Evolutionary conservation across 2,113 vertebrate genomes (phyloP).

Genomic region (Charadrius vociferus): DNA sequence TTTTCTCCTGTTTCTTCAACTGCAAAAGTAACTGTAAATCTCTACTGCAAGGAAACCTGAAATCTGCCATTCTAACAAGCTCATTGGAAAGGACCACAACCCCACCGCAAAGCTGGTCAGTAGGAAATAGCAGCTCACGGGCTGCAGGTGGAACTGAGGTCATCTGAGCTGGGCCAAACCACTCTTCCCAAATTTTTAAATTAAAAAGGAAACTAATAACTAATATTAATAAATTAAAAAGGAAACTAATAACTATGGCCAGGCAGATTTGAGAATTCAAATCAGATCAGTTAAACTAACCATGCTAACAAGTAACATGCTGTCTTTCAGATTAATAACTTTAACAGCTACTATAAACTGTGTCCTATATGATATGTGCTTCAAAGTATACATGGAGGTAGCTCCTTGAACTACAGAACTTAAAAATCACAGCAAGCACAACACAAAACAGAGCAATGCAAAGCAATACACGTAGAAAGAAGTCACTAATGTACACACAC

Average conservation of each 20-base stretch:
- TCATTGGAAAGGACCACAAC: not conserved
- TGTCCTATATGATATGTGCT: not conserved
- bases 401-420: not conserved
- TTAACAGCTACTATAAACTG: not conserved
- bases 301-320: not conserved
- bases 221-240: not conserved
- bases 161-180: not conserved
- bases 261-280: not conserved
- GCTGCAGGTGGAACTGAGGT: not conserved
- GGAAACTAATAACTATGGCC: not conserved
- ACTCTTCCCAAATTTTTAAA: not conserved
- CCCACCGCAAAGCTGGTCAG: not conserved
- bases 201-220: not conserved
- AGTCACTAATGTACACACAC: not conserved
- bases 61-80: not conserved
- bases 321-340: not conserved
- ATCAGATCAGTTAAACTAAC: not conserved
- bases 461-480: not conserved
- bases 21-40: not conserved
- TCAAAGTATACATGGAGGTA: not conserved
- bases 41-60: not conserved
- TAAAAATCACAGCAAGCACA: not conserved
- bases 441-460: not conserved
- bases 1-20: not conserved
- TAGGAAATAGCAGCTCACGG: not conserved